These are phyloP conservation scores for Podargus strigoides DNA, from an alignment of 2,797 vertebrate genomes.

Conservation along the genomic window DNA sequence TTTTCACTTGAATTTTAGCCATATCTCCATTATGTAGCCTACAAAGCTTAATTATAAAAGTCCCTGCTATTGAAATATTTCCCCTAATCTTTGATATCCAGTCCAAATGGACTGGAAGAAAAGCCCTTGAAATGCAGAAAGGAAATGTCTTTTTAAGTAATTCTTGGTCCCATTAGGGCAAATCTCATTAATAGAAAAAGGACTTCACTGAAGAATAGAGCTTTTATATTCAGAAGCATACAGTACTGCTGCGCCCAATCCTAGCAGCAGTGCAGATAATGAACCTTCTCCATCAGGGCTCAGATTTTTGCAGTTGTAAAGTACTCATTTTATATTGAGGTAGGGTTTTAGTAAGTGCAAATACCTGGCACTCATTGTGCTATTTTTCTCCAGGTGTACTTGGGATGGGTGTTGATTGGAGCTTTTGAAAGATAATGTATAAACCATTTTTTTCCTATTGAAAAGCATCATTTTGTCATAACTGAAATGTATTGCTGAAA, in stretches of 20 bases:
- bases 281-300: neutral
- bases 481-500: neutral
- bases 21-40: conserved; percentile 40
- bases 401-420: neutral
- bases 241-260: conserved; percentile 10
- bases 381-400: neutral
- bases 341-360: neutral
- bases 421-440: neutral
- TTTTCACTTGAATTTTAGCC: conserved; percentile 54
- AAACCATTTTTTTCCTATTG: neutral
- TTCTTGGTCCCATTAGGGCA: conserved; percentile 52
- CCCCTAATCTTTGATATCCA: conserved; percentile 59
- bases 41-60: conserved; percentile 61
- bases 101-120: conserved; percentile 52
- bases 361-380: neutral
- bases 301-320: conserved; percentile 9
- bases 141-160: conserved; percentile 58
- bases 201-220: conserved; percentile 48
- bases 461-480: neutral
- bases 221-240: conserved; percentile 34
- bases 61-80: conserved; percentile 56
- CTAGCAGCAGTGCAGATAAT: conserved; percentile 25
- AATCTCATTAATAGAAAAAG: conserved; percentile 59
- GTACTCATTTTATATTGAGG: neutral
- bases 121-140: conserved; percentile 47